Conservation (phyloP, 2,113 vertebrate species). For the Chloropsis cyanopogon region DNA sequence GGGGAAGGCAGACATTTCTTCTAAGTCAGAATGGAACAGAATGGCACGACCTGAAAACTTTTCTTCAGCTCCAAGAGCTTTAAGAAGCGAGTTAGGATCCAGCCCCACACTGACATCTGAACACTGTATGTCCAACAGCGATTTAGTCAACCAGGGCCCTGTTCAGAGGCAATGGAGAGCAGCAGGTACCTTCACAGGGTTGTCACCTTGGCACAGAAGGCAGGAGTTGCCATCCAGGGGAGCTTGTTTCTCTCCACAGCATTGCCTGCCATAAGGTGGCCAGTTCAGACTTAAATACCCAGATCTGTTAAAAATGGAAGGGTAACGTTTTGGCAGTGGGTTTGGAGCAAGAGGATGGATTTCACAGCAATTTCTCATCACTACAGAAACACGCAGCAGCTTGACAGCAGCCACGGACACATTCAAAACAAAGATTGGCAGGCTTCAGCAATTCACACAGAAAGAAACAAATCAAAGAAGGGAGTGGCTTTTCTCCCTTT, state of each 20-base stretch:
- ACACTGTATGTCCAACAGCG: neutral
- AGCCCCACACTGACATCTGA: rapidly evolving
- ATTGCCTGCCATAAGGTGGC: neutral
- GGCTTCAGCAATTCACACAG: neutral
- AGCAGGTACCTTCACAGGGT: neutral
- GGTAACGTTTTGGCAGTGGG: neutral
- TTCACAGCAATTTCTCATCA: neutral
- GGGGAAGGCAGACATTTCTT: neutral
- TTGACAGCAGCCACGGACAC: neutral
- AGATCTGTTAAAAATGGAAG: neutral
- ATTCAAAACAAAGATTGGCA: neutral
- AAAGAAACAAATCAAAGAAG: no score
- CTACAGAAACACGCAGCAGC: rapidly evolving
- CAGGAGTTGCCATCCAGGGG: neutral
- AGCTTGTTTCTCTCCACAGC: neutral
- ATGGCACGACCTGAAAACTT: neutral
- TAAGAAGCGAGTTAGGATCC: neutral
- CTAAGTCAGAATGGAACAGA: neutral
- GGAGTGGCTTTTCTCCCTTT: neutral
- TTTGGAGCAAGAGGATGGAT: neutral
- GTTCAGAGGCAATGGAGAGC: neutral
- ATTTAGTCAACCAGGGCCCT: neutral
- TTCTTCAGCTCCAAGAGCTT: neutral
- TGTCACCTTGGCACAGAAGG: neutral
- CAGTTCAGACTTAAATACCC: neutral